Base-by-base conservation (phyloP, 37 sponge, comb jelly and placozoan species). In the Theonella swinhoei region DNA sequence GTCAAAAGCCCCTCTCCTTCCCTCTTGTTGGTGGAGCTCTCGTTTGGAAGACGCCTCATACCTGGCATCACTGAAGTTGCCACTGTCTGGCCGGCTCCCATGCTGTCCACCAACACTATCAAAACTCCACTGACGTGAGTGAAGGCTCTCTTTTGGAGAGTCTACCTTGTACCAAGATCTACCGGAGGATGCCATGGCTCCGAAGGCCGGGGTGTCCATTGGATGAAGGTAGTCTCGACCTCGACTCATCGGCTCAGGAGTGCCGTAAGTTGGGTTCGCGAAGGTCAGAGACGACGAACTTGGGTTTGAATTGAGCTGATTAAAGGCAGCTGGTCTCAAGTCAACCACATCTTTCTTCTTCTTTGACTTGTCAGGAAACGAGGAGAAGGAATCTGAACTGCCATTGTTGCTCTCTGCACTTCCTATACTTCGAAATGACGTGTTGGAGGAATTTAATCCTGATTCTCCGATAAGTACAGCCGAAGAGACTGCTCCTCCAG, bases 341-440 rank as follows among this genome's bases (percentile, higher is more conserved):
- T 90, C 91, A 76, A 90, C 81, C 39, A 90, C 76, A 62, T 85
- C 87, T 42, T 81, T 81, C 39, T 58, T 80, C 42, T 66, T 70
- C 64, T 35, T 26, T 5, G 3, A 19, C 0, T 74, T 42, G 26
- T 70, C 62, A 1, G 61, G 39, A 24, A 31, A 34, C 1, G 22
- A 34, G 31, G 8, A 68, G 9, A 69, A 26, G 36, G 58, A 47
- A 24, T 87, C 87, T 4, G 7, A 42, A 33, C 81, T 80, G 74
- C 58, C 61, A n/a, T n/a, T n/a, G 42, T 8, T 20, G 25, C 75
- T 74, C 2, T 58, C 72, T 47, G 80, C 68, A 60, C 81, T 34
- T 14, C 68, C 79, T 39, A 23, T 3, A 62, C 64, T 62, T 3
- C 26, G 64, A 19, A 62, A 35, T 1, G 81, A 43, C n/a, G 25